Percentiles rank a stretch among this genome's conserved stretches.
Evolutionary conservation across 92 coral and sea anemone species (phyloP).

Genomic region (Anthopleura xanthogrammica): DNA sequence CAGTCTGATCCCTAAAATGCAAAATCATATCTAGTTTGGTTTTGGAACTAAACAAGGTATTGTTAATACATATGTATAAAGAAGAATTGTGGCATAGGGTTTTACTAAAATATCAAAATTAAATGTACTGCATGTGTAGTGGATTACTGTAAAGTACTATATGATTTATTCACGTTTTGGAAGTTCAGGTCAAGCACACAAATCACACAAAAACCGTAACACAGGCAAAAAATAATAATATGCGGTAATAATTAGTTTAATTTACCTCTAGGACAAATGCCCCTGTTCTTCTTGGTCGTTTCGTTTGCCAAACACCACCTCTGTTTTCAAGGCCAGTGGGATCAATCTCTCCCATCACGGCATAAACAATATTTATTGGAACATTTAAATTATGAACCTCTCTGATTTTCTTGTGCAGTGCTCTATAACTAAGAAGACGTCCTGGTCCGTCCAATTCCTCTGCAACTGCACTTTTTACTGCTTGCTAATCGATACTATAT

Average conservation of each 20-base stretch:
- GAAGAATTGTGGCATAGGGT: background rate
- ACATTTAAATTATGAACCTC: conserved; percentile 36
- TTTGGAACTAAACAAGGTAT: background rate
- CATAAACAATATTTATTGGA: conserved; percentile 41
- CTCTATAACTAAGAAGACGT: conserved; percentile 37
- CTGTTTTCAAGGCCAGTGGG: conserved; percentile 45
- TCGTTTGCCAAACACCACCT: conserved; percentile 23
- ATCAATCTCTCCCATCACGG: conserved; percentile 39
- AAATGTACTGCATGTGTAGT: too few relatives aligned
- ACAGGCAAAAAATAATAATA: background rate
- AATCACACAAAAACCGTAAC: background rate
- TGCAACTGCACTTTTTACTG: conserved; percentile 29
- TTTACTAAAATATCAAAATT: too few relatives aligned
- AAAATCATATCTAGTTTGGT: background rate
- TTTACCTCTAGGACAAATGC: too few relatives aligned
- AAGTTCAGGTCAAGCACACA: too few relatives aligned
- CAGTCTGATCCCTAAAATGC: conserved; percentile 1
- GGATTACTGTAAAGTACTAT: too few relatives aligned
- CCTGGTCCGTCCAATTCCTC: conserved; percentile 49
- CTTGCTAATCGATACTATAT: conserved; percentile 3
- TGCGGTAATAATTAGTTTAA: too few relatives aligned
- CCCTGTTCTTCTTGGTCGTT: background rate
- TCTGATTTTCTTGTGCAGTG: conserved; percentile 36
- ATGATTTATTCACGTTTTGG: too few relatives aligned
- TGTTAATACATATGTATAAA: background rate